Evolutionary conservation across 2,797 vertebrate species (phyloP), one percentile per base, ranked within the genome.

Genomic region (Brotula barbata): DNA sequence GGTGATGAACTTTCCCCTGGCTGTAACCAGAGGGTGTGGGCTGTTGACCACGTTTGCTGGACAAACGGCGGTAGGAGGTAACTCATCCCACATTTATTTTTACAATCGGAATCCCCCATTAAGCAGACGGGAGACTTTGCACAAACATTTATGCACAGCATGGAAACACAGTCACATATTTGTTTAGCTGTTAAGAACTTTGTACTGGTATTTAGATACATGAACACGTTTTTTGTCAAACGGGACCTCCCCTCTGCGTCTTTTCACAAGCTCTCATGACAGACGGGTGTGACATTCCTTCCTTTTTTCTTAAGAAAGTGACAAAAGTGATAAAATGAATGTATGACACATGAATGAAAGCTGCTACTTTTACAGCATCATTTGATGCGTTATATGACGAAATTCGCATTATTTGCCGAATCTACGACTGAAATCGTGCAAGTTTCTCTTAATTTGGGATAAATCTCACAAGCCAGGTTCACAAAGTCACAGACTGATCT

Each of bases 51-150:
- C 36, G 65, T 58, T 74, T 51, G 65, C 76, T 68, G 68, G 56
- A 75, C 54, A 77, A 82, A 75, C 75, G 75, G 13, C 66, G 74
- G 69, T 43, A 44, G 72, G 80, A 65, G 65, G 60, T 2, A 48
- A 70, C 49, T 71, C 78, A 77, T 73, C 59, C 42, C 63, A 63
- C 63, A 21, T 73, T 52, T 25, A 41, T 73, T 77, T 82, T 83
- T 83, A 65, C 6, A 42, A 42, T 71, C 68, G 86, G 74, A 87
- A 82, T 87, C 77, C 62, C 78, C 85, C 79, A 19, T 69, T 64
- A 66, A 46, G 22, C 51, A 57, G 73, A 72, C 73, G 14, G 33
- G 68, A 73, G 83, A 77, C 68, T 58, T 56, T 63, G 40, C 40
- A 57, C 57, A 83, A 85, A 90, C 75, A 83, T 82, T 70, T 59